Evolutionary conservation across 2,888 invertebrate genomes (phyloP), one percentile per base, ranked within the genome.

Genomic region (Ectropis crepuscularia): DNA sequence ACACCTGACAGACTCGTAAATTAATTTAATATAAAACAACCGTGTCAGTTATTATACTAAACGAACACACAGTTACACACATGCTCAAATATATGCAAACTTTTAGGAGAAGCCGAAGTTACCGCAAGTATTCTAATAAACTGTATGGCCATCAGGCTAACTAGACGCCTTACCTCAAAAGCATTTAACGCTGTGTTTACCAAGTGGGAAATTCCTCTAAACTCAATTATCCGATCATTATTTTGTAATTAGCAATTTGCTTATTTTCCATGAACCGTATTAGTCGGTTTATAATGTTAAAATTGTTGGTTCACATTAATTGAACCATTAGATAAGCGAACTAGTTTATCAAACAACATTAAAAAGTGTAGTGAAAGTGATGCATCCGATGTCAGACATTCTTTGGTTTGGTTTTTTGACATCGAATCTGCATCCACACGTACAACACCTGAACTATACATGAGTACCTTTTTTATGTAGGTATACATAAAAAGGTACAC

Each of bases 211-310:
- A 70, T 73, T 70, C 69, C 68, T 68, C 58, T 57, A 70, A 69
- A 69, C 70, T 70, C 67, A 69, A 69, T 69, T 71, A 74, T 75
- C 73, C 69, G 66, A 71, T 76, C 74, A 69, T 80, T 77, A 80
- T 72, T 71, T 71, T 42, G 67, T 70, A 74, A 74, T 77, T 76
- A 75, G 70, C 68, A 69, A 72, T 70, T 60, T 62, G 69, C 76
- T 75, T 76, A 71, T 61, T 73, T 74, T 72, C 71, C 68, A 46
- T 47, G 55, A 62, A 62, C 47, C 57, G 43, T 57, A 43, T 63
- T 57, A 42, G 54, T 51, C 11, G 54, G 12, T 60, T 59, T 51
- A 54, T 37, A 53, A 45, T 51, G 41, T 49, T 51, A 42, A 51
- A 36, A 16, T 28, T 38, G 48, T 55, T 55, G 54, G 16, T 55